Evolutionary conservation across 1,140 invertebrate genomes (phyloP).

Genomic region (Drosophila littoralis): DNA sequence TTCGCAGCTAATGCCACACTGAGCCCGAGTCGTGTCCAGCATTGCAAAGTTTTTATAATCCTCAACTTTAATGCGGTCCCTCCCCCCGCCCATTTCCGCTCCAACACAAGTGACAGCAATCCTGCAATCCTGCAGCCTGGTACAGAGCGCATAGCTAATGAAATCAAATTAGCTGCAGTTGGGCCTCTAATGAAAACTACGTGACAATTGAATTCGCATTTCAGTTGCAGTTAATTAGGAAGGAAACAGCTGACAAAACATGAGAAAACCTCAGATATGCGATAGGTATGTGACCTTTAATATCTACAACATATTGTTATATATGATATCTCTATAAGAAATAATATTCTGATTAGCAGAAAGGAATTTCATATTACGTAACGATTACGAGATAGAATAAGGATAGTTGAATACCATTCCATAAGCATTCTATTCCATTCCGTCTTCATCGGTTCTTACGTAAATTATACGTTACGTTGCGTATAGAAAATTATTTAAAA

Average conservation of each 20-base stretch:
- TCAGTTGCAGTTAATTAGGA: background rate
- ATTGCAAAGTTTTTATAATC: slow-evolving; percentile 31
- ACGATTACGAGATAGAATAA: too few relatives aligned
- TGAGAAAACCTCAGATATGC: background rate
- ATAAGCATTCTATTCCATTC: too few relatives aligned
- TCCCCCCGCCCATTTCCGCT: background rate
- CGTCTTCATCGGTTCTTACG: too few relatives aligned
- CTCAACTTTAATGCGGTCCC: slow-evolving; percentile 22
- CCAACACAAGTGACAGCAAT: too few relatives aligned
- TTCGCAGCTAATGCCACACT: slow-evolving; percentile 27
- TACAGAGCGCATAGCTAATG: slow-evolving; percentile 17
- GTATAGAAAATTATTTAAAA: too few relatives aligned
- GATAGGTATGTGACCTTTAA: background rate
- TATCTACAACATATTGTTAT: too few relatives aligned
- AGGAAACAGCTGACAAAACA: background rate
- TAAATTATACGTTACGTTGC: too few relatives aligned
- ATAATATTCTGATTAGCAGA: too few relatives aligned
- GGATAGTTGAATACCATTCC: too few relatives aligned
- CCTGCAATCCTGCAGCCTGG: background rate
- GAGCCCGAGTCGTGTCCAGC: slow-evolving; percentile 1
- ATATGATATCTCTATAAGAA: too few relatives aligned
- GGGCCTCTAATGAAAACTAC: slow-evolving; percentile 24
- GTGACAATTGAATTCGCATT: slow-evolving; percentile 16
- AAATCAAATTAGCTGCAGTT: slow-evolving; percentile 40
- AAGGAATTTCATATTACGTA: too few relatives aligned